Percentiles rank a stretch among this genome's conserved stretches.
phyloP scores from a whole-genome alignment of 2,797 vertebrate genomes.

The Acropternis orthonyx region DNA sequence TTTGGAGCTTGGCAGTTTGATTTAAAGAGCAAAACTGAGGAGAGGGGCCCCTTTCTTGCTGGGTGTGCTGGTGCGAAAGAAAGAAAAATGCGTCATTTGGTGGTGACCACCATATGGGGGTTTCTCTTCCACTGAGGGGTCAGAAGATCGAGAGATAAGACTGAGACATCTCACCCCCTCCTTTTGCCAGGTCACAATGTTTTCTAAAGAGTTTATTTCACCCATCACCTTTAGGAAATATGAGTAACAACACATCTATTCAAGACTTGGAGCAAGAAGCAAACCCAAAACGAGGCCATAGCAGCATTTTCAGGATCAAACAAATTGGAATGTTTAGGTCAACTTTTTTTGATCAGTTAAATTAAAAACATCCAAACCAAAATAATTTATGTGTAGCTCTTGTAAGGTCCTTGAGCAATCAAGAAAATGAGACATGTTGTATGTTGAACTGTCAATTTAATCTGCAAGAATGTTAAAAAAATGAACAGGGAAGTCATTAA shows the following conservation, averaged over 20 bases:
- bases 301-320: not conserved
- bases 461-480: not conserved
- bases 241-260: not conserved
- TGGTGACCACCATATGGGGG: rapidly evolving
- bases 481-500: not conserved
- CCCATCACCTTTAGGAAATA: not conserved
- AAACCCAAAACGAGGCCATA: not conserved
- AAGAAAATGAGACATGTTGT: not conserved
- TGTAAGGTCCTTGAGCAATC: not conserved
- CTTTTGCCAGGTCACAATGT: not conserved
- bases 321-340: not conserved
- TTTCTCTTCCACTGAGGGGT: not conserved
- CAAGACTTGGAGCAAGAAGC: not conserved
- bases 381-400: not conserved
- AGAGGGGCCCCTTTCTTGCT: not conserved
- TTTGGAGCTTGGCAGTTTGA: not conserved
- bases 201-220: not conserved
- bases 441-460: not conserved
- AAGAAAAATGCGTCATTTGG: not conserved
- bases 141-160: not conserved
- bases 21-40: not conserved
- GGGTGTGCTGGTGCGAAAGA: not conserved
- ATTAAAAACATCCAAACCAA: not conserved
- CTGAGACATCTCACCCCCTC: not conserved
- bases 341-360: not conserved